Base-by-base conservation (phyloP, 1,140 invertebrate species). In the Macrostomum lignano region DNA sequence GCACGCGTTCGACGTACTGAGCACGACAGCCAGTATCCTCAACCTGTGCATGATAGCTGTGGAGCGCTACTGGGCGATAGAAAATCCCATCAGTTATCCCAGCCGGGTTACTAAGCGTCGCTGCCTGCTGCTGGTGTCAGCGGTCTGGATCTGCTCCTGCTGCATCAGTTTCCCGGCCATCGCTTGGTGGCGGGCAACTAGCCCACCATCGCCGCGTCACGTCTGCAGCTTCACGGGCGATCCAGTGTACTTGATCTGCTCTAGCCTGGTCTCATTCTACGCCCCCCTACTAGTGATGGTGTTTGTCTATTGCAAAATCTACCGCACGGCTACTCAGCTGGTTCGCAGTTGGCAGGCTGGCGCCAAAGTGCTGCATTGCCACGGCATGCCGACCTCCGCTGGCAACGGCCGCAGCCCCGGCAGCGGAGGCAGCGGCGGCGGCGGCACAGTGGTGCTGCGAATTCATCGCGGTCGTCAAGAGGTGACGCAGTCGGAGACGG, bases 41-140 rank as follows among this genome's bases (percentile, higher is more conserved):
- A 91, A 93, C 54, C 60, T 93, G 26, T 88, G 81, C 55, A 79
- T 79, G 2, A 93, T 93, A 36, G 81, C 84, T 1, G 58, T 93
- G 9, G 56, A 58, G 39, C 42, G 56, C 14, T 60, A 58, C 35
- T 57, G 49, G 73, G 86, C 86, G 4, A 93, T 94, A 30, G 91
- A 81, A 1, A 82, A 93, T 53, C 86, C 86, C 0, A 79, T 96
- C 36, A 81, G 84, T 47, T 94, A 96, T 57, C 79, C 82, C 3
- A 76, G 82, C 48, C 82, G 84, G 53, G 67, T 86, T 37, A 88
- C 84, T 1, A 55, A 79, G n/a, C 73, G 76, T 42, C 65, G 81
- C 20, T 84, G 88, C 1, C 59, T 91, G 4, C 60, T 72, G 5
- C 78, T 82, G 52, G 86, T 93, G 37, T 70, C 68, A 2, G 67